Evolutionary conservation across 92 coral and sea anemone genomes (phyloP).

Genomic region (Parazoanthus darwini): DNA sequence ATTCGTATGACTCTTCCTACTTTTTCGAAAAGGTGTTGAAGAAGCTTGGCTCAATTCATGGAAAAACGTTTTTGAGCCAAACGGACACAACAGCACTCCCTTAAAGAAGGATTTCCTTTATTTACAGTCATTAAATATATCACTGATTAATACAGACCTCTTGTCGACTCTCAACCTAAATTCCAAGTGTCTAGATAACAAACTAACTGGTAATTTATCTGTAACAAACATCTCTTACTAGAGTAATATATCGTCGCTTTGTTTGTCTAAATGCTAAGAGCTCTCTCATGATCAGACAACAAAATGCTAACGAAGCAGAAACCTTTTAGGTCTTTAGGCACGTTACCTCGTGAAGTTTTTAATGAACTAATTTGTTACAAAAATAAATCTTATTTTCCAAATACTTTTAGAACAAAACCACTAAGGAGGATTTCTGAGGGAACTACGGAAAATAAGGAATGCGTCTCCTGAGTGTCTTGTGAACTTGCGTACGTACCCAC

Average conservation of each 20-base stretch:
- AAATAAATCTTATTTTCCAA: background rate
- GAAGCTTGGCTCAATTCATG: too few relatives aligned
- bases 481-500: constrained; percentile 76
- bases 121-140: too few relatives aligned
- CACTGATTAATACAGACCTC: background rate
- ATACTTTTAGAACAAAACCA: background rate
- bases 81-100: too few relatives aligned
- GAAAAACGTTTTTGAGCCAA: too few relatives aligned
- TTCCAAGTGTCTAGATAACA: background rate
- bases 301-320: too few relatives aligned
- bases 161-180: background rate
- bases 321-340: background rate
- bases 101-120: too few relatives aligned
- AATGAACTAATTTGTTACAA: background rate
- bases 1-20: too few relatives aligned
- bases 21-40: too few relatives aligned
- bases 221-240: background rate
- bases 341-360: background rate
- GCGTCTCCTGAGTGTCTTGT: background rate
- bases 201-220: background rate
- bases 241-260: background rate
- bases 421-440: too few relatives aligned
- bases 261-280: background rate
- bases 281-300: too few relatives aligned
- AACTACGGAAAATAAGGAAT: background rate